These are phyloP conservation scores for Zonitis immaculata DNA, from an alignment of 2,888 invertebrate genomes.

Conservation along the genomic window DNA sequence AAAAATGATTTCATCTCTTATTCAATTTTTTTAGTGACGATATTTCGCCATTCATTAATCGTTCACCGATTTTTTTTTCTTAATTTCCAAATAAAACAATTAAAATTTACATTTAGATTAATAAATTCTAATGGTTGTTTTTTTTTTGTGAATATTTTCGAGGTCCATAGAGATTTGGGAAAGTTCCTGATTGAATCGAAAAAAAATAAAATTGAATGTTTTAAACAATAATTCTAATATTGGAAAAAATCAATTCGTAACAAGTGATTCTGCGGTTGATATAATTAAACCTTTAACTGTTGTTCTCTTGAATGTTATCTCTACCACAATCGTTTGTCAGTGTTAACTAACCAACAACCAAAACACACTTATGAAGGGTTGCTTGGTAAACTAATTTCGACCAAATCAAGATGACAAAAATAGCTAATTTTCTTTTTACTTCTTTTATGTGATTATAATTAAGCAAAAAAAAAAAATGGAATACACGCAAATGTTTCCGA, in stretches of 20 bases:
- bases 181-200: no score
- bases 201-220: no score
- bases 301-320: background rate
- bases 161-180: no score
- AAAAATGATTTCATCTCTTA: no score
- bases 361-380: background rate
- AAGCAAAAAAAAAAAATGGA: background rate
- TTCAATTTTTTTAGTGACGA: no score
- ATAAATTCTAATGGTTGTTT: no score
- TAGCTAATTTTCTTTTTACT: background rate
- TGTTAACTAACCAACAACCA: background rate
- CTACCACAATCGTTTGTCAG: background rate
- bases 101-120: no score
- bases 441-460: background rate
- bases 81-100: no score
- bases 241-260: conserved; percentile 1
- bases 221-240: background rate
- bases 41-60: no score
- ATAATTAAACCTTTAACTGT: background rate
- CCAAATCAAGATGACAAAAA: background rate
- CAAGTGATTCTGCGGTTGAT: background rate
- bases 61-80: no score
- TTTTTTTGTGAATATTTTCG: no score
- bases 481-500: background rate
- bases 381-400: background rate